Conservation (phyloP, 2,888 invertebrate species). For the Isotomurus palustris region DNA sequence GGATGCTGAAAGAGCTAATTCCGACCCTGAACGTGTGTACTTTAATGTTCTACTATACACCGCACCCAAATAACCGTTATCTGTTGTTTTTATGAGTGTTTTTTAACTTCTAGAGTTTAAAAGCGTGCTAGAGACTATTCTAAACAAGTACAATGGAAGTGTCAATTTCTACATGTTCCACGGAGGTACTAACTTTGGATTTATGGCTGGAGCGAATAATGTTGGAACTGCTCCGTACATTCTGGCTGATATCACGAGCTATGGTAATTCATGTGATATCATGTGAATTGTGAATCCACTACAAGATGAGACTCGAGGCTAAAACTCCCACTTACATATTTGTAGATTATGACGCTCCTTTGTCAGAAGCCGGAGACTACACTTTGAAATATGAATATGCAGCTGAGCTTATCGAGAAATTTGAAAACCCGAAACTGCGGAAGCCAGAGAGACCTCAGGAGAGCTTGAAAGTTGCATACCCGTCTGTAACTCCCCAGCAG, state of each 20-base stretch:
- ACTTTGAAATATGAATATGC: constrained; percentile 52
- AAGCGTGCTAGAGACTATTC: constrained; percentile 39
- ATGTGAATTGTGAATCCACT: background rate
- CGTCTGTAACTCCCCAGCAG: constrained; percentile 42
- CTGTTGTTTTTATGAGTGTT: background rate
- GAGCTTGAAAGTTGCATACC: constrained; percentile 49
- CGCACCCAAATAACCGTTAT: too few species aligned
- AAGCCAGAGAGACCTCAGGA: constrained; percentile 49
- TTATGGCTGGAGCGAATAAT: constrained; percentile 31
- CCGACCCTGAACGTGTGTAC: constrained; percentile 1
- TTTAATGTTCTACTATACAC: too few species aligned
- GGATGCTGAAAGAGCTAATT: constrained; percentile 40
- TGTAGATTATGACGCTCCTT: constrained; percentile 56
- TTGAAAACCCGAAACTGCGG: constrained; percentile 39
- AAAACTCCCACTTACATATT: too few species aligned
- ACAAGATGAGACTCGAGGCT: too few species aligned
- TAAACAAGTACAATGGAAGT: constrained; percentile 53
- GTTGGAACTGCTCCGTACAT: constrained; percentile 25
- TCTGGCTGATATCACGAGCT: constrained; percentile 51
- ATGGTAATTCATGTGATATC: constrained; percentile 12
- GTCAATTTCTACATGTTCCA: constrained; percentile 89
- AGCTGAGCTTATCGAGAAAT: constrained; percentile 44
- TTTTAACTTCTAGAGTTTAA: constrained; percentile 37
- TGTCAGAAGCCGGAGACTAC: constrained; percentile 56
- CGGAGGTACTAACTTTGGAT: constrained; percentile 53